Evolutionary conservation across 2,888 invertebrate genomes (phyloP).

Genomic region (Drosophila monieri): DNA sequence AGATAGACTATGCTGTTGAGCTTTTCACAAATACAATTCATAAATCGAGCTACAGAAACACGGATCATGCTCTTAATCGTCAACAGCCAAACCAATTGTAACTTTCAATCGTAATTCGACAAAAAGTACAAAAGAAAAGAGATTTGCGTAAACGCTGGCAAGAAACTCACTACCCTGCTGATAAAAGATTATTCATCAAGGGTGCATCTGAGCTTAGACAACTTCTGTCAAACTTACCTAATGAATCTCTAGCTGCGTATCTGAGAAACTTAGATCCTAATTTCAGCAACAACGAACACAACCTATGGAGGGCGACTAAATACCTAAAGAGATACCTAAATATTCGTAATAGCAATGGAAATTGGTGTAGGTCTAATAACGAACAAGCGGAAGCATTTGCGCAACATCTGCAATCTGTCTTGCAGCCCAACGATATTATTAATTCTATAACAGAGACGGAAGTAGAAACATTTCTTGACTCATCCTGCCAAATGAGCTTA

Average conservation of each 20-base stretch:
- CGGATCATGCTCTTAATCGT: not conserved
- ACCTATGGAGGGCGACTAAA: not conserved
- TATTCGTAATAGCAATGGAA: slow-evolving; percentile 9
- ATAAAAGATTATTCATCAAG: too few relatives aligned
- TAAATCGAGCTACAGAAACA: not conserved
- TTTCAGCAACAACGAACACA: slow-evolving; percentile 8
- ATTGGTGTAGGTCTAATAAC: not conserved
- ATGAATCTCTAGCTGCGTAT: too few relatives aligned
- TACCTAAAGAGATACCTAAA: slow-evolving; percentile 1
- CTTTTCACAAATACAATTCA: not conserved
- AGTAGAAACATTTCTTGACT: slow-evolving; percentile 10
- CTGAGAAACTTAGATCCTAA: slow-evolving; percentile 1
- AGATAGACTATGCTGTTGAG: not conserved
- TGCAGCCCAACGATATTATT: slow-evolving; percentile 7
- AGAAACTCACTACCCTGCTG: too few relatives aligned
- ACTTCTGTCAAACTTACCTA: not conserved
- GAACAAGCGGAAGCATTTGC: slow-evolving; percentile 21
- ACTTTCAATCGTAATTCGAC: too few relatives aligned
- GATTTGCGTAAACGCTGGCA: too few relatives aligned
- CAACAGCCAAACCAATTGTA: too few relatives aligned
- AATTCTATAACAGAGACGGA: slow-evolving; percentile 6
- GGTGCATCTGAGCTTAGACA: too few relatives aligned
- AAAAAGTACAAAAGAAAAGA: too few relatives aligned
- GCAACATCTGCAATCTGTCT: slow-evolving; percentile 10
- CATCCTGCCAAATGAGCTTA: slow-evolving; percentile 18